These are phyloP conservation scores for Isotomurus palustris DNA, from an alignment of 2,888 invertebrate species.

Conservation along the genomic window DNA sequence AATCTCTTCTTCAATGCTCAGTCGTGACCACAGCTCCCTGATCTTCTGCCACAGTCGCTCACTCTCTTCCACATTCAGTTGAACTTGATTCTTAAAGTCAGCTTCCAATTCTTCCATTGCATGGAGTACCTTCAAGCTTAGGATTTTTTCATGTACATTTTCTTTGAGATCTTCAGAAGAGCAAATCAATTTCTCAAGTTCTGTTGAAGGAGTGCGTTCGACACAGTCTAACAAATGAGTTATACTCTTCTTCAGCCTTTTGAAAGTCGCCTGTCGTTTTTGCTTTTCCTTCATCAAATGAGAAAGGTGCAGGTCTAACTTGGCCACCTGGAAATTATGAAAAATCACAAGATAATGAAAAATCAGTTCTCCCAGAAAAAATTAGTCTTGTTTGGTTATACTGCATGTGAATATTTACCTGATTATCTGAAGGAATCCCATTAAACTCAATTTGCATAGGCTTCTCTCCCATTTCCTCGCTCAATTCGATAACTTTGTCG, in stretches of 20 bases:
- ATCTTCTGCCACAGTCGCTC: slow-evolving; percentile 28
- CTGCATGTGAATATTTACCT: slow-evolving; percentile 12
- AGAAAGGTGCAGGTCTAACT: slow-evolving; percentile 15
- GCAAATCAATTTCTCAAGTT: slow-evolving; percentile 10
- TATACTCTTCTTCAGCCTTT: slow-evolving; percentile 1
- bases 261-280: slow-evolving; percentile 5
- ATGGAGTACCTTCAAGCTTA: slow-evolving; percentile 14
- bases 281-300: slow-evolving; percentile 17
- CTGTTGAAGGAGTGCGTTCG: slow-evolving; percentile 11
- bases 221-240: slow-evolving; percentile 10
- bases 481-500: slow-evolving; percentile 10
- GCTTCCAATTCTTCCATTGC: slow-evolving; percentile 19
- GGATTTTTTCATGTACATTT: slow-evolving; percentile 1
- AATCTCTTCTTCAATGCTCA: slow-evolving; percentile 27
- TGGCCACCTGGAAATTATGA: slow-evolving; percentile 15
- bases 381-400: neutral
- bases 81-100: slow-evolving; percentile 4
- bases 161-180: slow-evolving; percentile 7
- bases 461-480: slow-evolving; percentile 18
- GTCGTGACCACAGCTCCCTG: slow-evolving; percentile 28
- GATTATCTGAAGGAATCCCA: slow-evolving; percentile 32
- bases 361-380: too few species aligned
- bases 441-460: slow-evolving; percentile 21
- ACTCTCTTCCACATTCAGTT: slow-evolving; percentile 8
- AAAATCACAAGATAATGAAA: neutral